These are phyloP conservation scores for Thalassaphorura encarpata DNA, from an alignment of 1,140 invertebrate species.

Conservation along the genomic window DNA sequence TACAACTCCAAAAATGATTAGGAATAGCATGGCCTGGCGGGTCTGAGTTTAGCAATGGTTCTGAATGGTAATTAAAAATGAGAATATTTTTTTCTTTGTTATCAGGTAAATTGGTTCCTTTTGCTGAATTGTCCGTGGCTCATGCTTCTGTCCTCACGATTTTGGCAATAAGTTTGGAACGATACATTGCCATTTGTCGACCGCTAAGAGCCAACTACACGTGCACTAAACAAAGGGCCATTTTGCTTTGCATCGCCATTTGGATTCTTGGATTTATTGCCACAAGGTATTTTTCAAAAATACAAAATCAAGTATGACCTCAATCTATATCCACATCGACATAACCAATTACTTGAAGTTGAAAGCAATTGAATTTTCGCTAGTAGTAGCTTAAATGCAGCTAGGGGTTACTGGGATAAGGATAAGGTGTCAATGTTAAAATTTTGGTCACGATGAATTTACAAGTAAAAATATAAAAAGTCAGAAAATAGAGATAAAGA, in stretches of 20 bases:
- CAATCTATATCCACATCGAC: not conserved
- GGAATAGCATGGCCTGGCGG: no score
- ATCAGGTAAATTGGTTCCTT: constrained; percentile 79
- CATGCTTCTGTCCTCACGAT: constrained; percentile 89
- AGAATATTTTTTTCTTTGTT: constrained; percentile 33
- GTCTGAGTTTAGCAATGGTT: not conserved
- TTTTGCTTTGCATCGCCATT: constrained; percentile 66
- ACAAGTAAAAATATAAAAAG: no score
- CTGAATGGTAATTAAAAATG: not conserved
- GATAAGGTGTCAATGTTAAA: no score
- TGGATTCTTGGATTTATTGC: constrained; percentile 75
- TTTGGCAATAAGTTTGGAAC: constrained; percentile 82
- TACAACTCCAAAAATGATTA: no score
- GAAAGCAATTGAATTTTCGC: not conserved
- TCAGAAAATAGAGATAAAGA: no score
- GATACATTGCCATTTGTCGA: constrained; percentile 90
- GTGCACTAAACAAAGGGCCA: constrained; percentile 74
- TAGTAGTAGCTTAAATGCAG: no score
- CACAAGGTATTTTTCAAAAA: constrained; percentile 54
- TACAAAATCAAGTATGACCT: not conserved
- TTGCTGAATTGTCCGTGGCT: constrained; percentile 82
- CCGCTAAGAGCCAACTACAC: constrained; percentile 81
- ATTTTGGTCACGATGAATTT: no score
- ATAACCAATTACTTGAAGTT: not conserved
- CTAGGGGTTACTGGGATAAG: no score